phyloP scores from a whole-genome alignment of 2,113 vertebrate genomes.

The Symphodus melops region DNA sequence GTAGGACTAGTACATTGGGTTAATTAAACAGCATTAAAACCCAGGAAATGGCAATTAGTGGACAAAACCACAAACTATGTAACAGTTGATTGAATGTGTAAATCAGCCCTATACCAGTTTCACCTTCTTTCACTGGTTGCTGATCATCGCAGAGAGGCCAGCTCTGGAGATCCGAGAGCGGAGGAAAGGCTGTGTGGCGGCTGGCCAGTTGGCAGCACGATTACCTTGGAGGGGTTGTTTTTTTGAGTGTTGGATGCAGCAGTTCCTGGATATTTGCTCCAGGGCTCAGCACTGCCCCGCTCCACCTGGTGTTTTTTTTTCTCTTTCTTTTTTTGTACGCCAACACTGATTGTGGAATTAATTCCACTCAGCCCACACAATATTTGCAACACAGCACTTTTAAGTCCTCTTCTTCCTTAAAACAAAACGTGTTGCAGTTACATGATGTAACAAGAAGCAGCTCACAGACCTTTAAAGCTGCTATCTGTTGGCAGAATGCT shows the following conservation, averaged over 20 bases:
- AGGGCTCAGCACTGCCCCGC: constrained; percentile 36
- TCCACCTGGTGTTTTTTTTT: constrained; percentile 68
- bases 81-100: too few species aligned
- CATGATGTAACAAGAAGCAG: constrained; percentile 10
- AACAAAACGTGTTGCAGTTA: background rate
- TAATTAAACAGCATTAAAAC: background rate
- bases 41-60: background rate
- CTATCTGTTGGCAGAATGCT: background rate
- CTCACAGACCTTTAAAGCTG: background rate
- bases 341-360: constrained; percentile 40
- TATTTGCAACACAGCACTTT: constrained; percentile 2
- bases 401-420: background rate
- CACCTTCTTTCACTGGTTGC: constrained; percentile 23
- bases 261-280: constrained; percentile 46
- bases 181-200: constrained; percentile 59
- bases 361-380: constrained; percentile 20
- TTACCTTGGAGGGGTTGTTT: constrained; percentile 54
- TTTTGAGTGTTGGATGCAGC: constrained; percentile 56
- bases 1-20: too few species aligned
- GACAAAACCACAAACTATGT: background rate
- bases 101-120: background rate
- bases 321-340: constrained; percentile 43
- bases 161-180: constrained; percentile 30
- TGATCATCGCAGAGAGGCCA: constrained; percentile 45
- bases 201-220: constrained; percentile 60